These are phyloP conservation scores for Lytechinus pictus DNA, from an alignment of 35 echinoderm and acorn worm species.

Conservation along the genomic window DNA sequence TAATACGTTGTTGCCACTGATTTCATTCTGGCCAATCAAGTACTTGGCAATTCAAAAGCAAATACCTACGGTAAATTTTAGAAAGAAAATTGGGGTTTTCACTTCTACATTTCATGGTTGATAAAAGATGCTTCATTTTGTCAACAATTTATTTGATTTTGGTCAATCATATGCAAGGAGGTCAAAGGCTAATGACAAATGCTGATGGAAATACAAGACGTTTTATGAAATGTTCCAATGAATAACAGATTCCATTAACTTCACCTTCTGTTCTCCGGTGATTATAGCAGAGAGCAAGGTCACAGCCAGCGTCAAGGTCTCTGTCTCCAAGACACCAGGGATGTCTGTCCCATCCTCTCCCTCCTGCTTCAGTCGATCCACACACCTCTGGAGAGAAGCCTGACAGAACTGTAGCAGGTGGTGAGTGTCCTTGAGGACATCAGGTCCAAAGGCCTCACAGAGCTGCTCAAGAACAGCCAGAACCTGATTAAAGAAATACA, in stretches of 20 bases:
- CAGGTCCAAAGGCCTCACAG: constrained; percentile 70
- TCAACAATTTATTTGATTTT: no score
- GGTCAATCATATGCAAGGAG: no score
- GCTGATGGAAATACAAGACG: no score
- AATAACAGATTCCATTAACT: not conserved
- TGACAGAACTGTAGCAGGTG: constrained; percentile 85
- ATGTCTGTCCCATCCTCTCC: constrained; percentile 36
- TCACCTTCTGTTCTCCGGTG: constrained; percentile 68
- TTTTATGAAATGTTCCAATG: no score
- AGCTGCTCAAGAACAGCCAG: constrained; percentile 73
- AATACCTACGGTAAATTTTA: no score
- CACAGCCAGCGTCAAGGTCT: constrained; percentile 79
- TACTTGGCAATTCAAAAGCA: no score
- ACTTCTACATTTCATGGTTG: no score
- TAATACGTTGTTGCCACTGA: no score
- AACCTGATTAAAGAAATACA: not conserved
- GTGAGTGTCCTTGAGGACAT: constrained; percentile 69
- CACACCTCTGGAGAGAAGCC: constrained; percentile 74
- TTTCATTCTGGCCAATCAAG: no score
- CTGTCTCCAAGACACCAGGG: constrained; percentile 69
- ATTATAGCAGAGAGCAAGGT: constrained; percentile 70
- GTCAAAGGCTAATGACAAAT: no score
- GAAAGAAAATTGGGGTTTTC: no score
- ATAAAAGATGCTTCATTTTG: no score
- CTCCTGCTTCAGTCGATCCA: constrained; percentile 51